phyloP scores from a whole-genome alignment of 2,888 invertebrate species.

The Drosophila niveifrons region DNA sequence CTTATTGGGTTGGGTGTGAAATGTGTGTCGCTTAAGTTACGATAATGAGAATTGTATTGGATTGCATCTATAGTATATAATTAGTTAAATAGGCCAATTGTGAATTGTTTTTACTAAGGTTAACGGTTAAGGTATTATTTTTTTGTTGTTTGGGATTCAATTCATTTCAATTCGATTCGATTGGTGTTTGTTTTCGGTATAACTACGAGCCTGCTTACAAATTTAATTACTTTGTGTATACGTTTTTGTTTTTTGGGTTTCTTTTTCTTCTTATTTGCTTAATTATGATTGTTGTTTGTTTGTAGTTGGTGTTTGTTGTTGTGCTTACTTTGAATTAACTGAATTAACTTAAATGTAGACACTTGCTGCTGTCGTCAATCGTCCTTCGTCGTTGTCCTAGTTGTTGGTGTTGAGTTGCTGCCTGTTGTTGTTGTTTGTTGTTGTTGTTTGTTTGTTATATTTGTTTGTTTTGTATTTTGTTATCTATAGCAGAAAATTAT shows the following conservation, averaged over 20 bases:
- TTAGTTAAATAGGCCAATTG: slow-evolving; percentile 49
- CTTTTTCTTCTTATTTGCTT: slow-evolving; percentile 54
- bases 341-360: slow-evolving; percentile 58
- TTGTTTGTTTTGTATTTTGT: slow-evolving; percentile 19
- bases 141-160: slow-evolving; percentile 18
- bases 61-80: slow-evolving; percentile 4
- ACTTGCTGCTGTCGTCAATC: slow-evolving; percentile 57
- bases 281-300: slow-evolving; percentile 70
- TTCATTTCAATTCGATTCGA: slow-evolving; percentile 4
- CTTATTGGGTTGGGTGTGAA: neutral
- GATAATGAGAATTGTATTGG: slow-evolving; percentile 26
- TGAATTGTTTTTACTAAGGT: slow-evolving; percentile 43
- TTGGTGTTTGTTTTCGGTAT: slow-evolving; percentile 52
- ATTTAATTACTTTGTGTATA: slow-evolving; percentile 37
- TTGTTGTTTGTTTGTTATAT: slow-evolving; percentile 28
- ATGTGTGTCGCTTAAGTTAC: slow-evolving; percentile 24
- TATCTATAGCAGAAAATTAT: slow-evolving; percentile 74
- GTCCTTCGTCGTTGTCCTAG: slow-evolving; percentile 26
- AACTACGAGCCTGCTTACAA: slow-evolving; percentile 74
- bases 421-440: slow-evolving; percentile 34
- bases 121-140: slow-evolving; percentile 15
- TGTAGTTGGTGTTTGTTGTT: slow-evolving; percentile 53
- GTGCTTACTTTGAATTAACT: slow-evolving; percentile 53
- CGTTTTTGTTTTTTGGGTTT: slow-evolving; percentile 13
- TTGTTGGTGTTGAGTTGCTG: slow-evolving; percentile 27